phyloP scores from a whole-genome alignment of 2,113 vertebrate species.

The Grammomys surdaster region DNA sequence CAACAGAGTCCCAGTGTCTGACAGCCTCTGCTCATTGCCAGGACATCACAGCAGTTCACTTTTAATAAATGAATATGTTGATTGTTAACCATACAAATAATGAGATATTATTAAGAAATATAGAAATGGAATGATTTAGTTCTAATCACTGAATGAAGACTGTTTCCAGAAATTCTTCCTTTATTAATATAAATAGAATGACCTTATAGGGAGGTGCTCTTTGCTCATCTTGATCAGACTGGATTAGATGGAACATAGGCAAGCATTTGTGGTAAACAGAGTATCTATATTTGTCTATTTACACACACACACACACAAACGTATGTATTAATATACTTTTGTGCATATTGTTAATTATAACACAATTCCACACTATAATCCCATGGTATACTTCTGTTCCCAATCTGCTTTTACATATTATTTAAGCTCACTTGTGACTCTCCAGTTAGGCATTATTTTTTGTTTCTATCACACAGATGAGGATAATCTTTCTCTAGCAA shows the following conservation, averaged over 20 bases:
- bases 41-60: not conserved
- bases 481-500: not conserved
- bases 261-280: not conserved
- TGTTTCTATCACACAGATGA: not conserved
- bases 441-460: not conserved
- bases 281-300: not conserved
- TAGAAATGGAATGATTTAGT: not conserved
- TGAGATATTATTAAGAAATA: not conserved
- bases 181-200: not conserved
- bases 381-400: not conserved
- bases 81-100: not conserved
- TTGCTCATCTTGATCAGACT: not conserved
- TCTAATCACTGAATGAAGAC: not conserved
- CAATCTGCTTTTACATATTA: not conserved
- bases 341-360: not conserved
- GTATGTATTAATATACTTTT: not conserved
- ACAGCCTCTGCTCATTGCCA: not conserved
- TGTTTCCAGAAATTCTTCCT: not conserved
- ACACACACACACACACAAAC: not conserved
- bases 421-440: not conserved
- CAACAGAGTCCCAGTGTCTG: not conserved
- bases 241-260: not conserved
- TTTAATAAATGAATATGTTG: not conserved
- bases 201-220: too few relatives aligned
- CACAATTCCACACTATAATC: not conserved